These are phyloP conservation scores for Polypterus bichir DNA, from an alignment of 2,113 vertebrate genomes.

Conservation along the genomic window DNA sequence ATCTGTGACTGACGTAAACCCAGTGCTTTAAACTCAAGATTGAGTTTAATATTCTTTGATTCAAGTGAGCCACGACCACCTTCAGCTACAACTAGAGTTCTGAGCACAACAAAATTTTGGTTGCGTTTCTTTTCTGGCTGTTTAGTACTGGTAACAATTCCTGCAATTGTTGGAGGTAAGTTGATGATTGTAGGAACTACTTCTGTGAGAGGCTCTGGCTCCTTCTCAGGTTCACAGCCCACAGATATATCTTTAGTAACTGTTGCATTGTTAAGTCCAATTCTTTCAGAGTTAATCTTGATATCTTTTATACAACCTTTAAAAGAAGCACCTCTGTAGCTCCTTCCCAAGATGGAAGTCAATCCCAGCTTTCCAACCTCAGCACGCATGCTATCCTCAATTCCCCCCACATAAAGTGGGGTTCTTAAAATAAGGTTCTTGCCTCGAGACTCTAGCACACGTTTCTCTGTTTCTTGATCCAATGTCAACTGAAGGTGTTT, in stretches of 20 bases:
- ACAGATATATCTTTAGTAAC: slow-evolving; percentile 74
- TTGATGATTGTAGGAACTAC: slow-evolving; percentile 18
- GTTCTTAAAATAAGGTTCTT: slow-evolving; percentile 49
- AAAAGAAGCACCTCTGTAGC: slow-evolving; percentile 62
- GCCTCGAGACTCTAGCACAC: slow-evolving; percentile 34
- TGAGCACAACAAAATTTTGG: slow-evolving; percentile 51
- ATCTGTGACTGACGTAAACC: slow-evolving; percentile 68
- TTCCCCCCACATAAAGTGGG: slow-evolving; percentile 63
- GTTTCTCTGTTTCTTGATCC: slow-evolving; percentile 55
- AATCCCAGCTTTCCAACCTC: slow-evolving; percentile 55
- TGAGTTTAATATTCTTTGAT: slow-evolving; percentile 66
- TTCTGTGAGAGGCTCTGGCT: slow-evolving; percentile 26
- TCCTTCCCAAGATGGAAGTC: slow-evolving; percentile 58
- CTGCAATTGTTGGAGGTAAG: slow-evolving; percentile 25
- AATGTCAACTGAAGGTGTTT: slow-evolving; percentile 59
- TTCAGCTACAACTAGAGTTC: slow-evolving; percentile 63
- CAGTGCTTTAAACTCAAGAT: slow-evolving; percentile 60
- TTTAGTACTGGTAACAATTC: slow-evolving; percentile 29
- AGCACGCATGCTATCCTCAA: slow-evolving; percentile 48
- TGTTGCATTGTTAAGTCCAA: slow-evolving; percentile 56
- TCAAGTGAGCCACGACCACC: slow-evolving; percentile 58
- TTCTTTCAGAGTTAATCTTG: slow-evolving; percentile 50
- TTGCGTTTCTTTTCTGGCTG: slow-evolving; percentile 40
- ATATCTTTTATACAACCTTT: slow-evolving; percentile 75
- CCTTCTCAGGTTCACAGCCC: slow-evolving; percentile 59